Conservation (phyloP, 2,888 invertebrate genomes). For the Acanthopleura granulata region DNA sequence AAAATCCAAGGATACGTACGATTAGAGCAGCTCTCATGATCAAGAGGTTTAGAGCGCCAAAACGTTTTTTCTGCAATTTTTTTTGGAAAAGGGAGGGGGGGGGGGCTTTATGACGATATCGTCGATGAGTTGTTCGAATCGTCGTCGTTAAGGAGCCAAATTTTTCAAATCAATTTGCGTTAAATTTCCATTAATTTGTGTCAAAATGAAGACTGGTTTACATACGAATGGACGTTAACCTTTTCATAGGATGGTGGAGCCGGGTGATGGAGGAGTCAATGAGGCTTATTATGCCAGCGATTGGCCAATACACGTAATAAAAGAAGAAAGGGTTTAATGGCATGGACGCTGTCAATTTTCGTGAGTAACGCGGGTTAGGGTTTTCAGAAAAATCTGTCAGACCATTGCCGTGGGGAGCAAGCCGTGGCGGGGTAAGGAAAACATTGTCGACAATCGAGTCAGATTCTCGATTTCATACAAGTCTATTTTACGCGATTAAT, state of each 20-base stretch:
- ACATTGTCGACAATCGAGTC: neutral
- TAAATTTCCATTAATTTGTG: slow-evolving; percentile 12
- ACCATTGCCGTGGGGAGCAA: neutral
- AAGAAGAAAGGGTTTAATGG: neutral
- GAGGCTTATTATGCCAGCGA: too few species aligned
- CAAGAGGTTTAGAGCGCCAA: too few species aligned
- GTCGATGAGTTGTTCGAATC: too few species aligned
- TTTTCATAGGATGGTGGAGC: neutral
- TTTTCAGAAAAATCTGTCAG: slow-evolving; percentile 3
- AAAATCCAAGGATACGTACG: neutral
- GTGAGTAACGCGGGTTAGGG: neutral
- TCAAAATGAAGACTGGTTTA: neutral
- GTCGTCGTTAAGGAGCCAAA: neutral
- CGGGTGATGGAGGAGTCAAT: too few species aligned
- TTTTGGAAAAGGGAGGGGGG: too few species aligned
- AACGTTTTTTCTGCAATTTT: too few species aligned
- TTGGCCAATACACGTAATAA: too few species aligned
- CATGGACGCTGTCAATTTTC: neutral
- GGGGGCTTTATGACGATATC: too few species aligned
- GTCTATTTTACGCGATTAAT: slow-evolving; percentile 8
- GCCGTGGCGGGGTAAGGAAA: neutral
- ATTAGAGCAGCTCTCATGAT: neutral
- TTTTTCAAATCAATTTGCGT: neutral
- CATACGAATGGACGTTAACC: slow-evolving; percentile 1
- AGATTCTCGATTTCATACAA: slow-evolving; percentile 8